phyloP scores from a whole-genome alignment of 2,113 vertebrate species.

The Sclerurus mexicanus region DNA sequence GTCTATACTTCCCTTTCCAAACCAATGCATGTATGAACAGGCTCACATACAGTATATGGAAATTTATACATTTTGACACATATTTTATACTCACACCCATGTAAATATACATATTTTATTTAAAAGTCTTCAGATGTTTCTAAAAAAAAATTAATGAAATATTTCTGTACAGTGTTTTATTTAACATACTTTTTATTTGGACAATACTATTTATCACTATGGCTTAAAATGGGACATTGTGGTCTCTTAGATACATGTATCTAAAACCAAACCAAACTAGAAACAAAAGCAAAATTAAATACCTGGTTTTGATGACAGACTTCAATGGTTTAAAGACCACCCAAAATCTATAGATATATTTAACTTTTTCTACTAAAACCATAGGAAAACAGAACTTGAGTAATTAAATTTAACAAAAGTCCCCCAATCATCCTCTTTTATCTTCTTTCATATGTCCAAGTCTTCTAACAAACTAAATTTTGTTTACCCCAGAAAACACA shows the following conservation, averaged over 20 bases:
- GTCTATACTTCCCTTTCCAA: neutral
- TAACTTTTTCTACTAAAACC: neutral
- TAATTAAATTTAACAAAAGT: neutral
- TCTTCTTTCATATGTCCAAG: neutral
- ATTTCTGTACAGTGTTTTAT: neutral
- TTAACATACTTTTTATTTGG: neutral
- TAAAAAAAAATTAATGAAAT: neutral
- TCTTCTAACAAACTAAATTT: neutral
- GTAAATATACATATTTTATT: neutral
- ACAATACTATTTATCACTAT: neutral
- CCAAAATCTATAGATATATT: neutral
- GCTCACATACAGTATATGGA: neutral
- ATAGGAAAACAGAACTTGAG: neutral
- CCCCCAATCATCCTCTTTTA: accelerated
- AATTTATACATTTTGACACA: neutral
- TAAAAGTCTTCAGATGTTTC: neutral
- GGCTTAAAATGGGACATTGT: neutral
- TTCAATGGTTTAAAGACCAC: neutral
- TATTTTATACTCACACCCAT: neutral
- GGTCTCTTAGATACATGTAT: neutral
- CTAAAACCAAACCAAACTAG: neutral
- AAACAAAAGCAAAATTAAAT: neutral
- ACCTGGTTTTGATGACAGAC: neutral
- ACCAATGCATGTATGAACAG: neutral
- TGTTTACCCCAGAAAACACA: neutral